Evolutionary conservation across 2,888 invertebrate genomes (phyloP).

Genomic region (Lasioglossum marginatum): DNA sequence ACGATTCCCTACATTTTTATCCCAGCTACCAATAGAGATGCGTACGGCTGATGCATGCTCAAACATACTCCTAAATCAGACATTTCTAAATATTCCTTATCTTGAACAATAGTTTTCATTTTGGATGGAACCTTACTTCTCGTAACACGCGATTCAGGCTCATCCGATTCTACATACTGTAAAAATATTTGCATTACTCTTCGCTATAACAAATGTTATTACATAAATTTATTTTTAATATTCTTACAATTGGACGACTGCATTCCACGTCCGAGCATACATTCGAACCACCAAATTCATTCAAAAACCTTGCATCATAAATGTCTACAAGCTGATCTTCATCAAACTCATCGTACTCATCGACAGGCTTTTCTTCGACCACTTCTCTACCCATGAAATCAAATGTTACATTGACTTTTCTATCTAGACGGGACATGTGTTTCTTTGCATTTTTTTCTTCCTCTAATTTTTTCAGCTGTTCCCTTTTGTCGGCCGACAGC

Average conservation of each 20-base stretch:
- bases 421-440: conserved; percentile 88
- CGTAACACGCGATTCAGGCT: conserved; percentile 25
- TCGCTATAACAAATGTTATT: background rate
- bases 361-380: conserved; percentile 72
- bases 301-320: conserved; percentile 77
- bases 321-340: conserved; percentile 82
- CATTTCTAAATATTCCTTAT: conserved; percentile 92
- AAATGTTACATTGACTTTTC: conserved; percentile 87
- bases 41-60: conserved; percentile 98
- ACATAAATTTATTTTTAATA: background rate
- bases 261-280: conserved; percentile 77
- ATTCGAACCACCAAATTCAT: conserved; percentile 54
- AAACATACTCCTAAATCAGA: conserved; percentile 94
- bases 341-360: conserved; percentile 79
- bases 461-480: conserved; percentile 88
- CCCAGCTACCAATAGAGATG: conserved; percentile 95
- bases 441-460: conserved; percentile 89
- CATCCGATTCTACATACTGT: conserved; percentile 71
- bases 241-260: conserved; percentile 73
- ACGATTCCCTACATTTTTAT: conserved; percentile 91
- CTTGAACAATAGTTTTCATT: conserved; percentile 87
- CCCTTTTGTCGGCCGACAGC: conserved; percentile 90
- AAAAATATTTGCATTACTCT: conserved; percentile 29
- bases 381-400: conserved; percentile 89
- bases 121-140: conserved; percentile 1